Base-by-base conservation (phyloP, 2,888 invertebrate species). In the Steinernema scapterisci region DNA sequence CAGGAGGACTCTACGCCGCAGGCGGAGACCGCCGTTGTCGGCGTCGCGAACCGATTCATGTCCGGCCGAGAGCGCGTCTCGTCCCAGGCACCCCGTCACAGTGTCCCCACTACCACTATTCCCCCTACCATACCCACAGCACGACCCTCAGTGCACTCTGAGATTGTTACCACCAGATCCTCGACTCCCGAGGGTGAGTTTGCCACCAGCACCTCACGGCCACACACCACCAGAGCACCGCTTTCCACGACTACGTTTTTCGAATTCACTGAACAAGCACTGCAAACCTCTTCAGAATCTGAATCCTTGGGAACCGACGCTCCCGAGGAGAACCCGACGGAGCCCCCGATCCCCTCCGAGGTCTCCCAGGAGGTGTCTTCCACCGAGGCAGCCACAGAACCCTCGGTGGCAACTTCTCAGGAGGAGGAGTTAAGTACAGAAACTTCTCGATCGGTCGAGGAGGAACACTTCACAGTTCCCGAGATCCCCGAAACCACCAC, bases 401-500 rank as follows among this genome's bases (percentile, higher is more conserved):
- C 38, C 51, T 44, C 25, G 16, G 38, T 38, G 63, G 54, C 48
- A 7, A 11, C 72, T n/a, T 31, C 73, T 9, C 63, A 31, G 45
- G 73, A 73, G 52, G 52, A 21, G 46, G 48, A 27, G n/a, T 38
- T 38, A 9, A 71, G 48, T 31, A 31, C 44, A 11, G 71, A 71
- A 45, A 31, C 27, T n/a, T n/a, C 71, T 7, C 45, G 43, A 6
- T 71, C 46, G 11, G 43, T 27, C 27, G 73, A 43, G 19, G 46
- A 45, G 31, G 45, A 23, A 0, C 31, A 44, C 63, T 7, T 31
- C 38, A 23, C 25, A 21, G 48, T 25, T 11, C 38, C 76, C 77
- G 79, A 78, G 63, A 73, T 74, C 71, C 48, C 76, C 45, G 43
- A 76, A 25, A 73, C 78, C 19, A 72, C 51, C 63, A 70, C 75